Evolutionary conservation across 2,797 vertebrate species (phyloP), one percentile per base, ranked within the genome.

Genomic region (Phoebastria nigripes): DNA sequence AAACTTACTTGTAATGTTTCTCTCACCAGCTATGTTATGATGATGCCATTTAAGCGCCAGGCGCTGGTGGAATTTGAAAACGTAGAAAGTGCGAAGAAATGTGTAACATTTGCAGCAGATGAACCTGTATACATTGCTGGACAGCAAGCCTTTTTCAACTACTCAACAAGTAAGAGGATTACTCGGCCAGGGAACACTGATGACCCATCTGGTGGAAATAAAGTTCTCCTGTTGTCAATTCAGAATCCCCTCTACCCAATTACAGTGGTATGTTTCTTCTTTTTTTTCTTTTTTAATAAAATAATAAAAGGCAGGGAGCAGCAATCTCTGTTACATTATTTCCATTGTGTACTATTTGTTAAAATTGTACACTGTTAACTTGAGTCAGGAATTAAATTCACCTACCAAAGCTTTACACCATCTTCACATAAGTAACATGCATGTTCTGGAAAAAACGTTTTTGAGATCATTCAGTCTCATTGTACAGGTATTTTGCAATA

Each of bases 11-110:
- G 18, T 62, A 24, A 6, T 19, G 11, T 88, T 96, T 89, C 22
- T 85, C n/a, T 94, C 47, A 5, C 65, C 97, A 99, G 99, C 96
- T 99, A 99, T 46, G 99, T 99, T 95, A 99, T 99, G 99, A 99
- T 99, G 99, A 99, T 99, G 99, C 99, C 99, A 1, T 99, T 99
- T 97, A 99, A 99, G 96, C 98, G 99, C 16, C 99, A 99, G 97
- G 99, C 99, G 47, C 97, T 99, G 88, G 99, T 99, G 96, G 99
- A 99, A 97, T 99, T 99, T 97, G 99, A 99, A 71, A 98, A 98
- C 1, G 97, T 99, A 69, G 99, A 99, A 93, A 99, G 99, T 52
- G 99, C 99, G 4, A 99, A 99, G 97, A 99, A 99, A 56, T 99
- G 99, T 17, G 99, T 99, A 65, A 98, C 98, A 0, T 99, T 98